These are phyloP conservation scores for Anagyrus pseudococci DNA, from an alignment of 2,888 invertebrate species.

Conservation along the genomic window DNA sequence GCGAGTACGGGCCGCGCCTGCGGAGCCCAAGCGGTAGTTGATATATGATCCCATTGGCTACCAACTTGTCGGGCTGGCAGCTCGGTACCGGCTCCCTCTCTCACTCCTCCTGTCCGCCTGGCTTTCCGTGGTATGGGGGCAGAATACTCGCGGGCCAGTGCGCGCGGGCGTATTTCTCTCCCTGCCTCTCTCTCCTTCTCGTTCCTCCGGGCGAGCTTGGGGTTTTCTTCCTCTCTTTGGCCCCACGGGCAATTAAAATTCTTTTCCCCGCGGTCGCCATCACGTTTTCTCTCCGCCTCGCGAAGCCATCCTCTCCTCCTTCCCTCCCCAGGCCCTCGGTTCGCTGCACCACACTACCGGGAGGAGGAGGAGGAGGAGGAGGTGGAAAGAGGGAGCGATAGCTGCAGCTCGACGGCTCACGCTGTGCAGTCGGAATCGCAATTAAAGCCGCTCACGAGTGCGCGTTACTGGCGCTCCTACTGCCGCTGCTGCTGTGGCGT, in stretches of 20 bases:
- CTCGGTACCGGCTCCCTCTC: constrained; percentile 46
- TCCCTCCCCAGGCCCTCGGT: no score
- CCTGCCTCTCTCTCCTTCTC: constrained; percentile 11
- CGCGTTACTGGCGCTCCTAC: background rate
- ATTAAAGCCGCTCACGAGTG: constrained; percentile 28
- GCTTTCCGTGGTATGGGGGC: background rate
- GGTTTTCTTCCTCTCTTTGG: constrained; percentile 10
- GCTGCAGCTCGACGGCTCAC: constrained; percentile 20
- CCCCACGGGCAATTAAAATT: constrained; percentile 56
- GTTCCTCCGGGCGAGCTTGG: background rate
- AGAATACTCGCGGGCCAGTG: background rate
- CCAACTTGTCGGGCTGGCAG: constrained; percentile 55
- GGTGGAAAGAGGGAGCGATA: background rate
- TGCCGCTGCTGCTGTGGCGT: background rate
- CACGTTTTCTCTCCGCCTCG: constrained; percentile 12
- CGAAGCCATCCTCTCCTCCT: no score
- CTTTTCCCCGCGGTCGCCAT: constrained; percentile 48
- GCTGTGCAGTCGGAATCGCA: constrained; percentile 36
- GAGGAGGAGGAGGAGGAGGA: no score
- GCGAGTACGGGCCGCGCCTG: constrained; percentile 7
- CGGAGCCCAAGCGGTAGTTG: constrained; percentile 45
- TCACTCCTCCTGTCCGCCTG: constrained; percentile 12
- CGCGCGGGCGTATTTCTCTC: background rate
- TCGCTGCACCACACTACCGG: no score
- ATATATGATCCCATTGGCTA: constrained; percentile 61